phyloP scores from a whole-genome alignment of 1,140 invertebrate genomes.

The Micrasema minimum region DNA sequence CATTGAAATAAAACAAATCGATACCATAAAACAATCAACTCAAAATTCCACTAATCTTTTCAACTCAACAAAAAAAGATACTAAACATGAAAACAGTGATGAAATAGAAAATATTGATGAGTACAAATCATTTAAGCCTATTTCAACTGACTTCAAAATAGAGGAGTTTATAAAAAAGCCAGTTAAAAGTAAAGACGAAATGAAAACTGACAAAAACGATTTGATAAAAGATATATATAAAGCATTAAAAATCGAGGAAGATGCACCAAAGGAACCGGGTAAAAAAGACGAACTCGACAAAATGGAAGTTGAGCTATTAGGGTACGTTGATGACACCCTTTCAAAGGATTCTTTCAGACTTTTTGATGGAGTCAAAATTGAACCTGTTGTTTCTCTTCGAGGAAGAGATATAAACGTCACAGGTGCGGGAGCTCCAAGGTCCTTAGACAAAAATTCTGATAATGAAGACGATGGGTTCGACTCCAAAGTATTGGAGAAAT shows the following conservation, averaged over 20 bases:
- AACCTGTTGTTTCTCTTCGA: constrained; percentile 49
- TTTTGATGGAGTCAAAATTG: constrained; percentile 61
- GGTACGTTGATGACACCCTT: constrained; percentile 59
- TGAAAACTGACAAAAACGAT: constrained; percentile 10
- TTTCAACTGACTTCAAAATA: neutral
- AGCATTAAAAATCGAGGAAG: constrained; percentile 32
- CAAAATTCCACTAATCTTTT: neutral
- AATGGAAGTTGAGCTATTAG: constrained; percentile 58
- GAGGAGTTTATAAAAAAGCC: constrained; percentile 19
- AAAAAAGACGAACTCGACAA: constrained; percentile 39
- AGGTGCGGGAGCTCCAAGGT: constrained; percentile 40
- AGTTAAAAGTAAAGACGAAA: constrained; percentile 10
- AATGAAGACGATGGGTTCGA: constrained; percentile 54
- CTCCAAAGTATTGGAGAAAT: constrained; percentile 60
- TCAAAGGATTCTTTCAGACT: constrained; percentile 58
- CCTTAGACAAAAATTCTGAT: constrained; percentile 5
- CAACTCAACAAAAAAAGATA: neutral
- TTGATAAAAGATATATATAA: constrained; percentile 28
- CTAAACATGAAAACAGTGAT: neutral
- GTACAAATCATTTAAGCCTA: constrained; percentile 1
- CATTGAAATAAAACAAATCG: constrained; percentile 13
- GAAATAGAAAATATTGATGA: neutral
- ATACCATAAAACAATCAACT: neutral
- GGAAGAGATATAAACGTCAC: constrained; percentile 22
- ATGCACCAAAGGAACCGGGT: neutral